Evolutionary conservation across 2,113 vertebrate genomes (phyloP).

Genomic region (Sakesphorus luctuosus): DNA sequence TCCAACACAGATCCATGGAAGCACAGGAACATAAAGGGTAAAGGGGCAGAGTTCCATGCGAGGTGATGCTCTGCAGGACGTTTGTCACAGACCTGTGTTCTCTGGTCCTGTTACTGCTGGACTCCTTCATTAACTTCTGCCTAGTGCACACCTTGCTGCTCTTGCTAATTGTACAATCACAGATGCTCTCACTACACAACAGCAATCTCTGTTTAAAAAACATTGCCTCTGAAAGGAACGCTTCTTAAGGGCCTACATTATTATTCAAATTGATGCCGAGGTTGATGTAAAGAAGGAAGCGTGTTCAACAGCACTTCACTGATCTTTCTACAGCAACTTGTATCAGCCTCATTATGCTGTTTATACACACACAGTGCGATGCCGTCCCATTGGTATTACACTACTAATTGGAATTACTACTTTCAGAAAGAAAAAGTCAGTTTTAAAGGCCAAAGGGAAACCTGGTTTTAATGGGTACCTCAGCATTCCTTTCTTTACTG

Average conservation of each 20-base stretch:
- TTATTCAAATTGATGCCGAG: conserved; percentile 68
- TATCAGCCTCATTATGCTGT: conserved; percentile 60
- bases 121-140: not conserved
- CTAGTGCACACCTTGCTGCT: not conserved
- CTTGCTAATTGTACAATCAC: not conserved
- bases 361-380: conserved; percentile 44
- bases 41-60: rapidly evolving
- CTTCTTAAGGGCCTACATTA: conserved; percentile 50
- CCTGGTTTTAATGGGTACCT: not conserved
- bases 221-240: conserved; percentile 4
- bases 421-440: not conserved
- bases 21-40: rapidly evolving
- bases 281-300: conserved; percentile 63
- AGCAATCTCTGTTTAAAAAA: conserved; percentile 18
- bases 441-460: conserved; percentile 3
- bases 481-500: not conserved
- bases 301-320: conserved; percentile 58
- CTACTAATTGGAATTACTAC: conserved; percentile 26
- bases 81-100: rapidly evolving
- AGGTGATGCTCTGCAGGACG: not conserved
- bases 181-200: not conserved
- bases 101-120: not conserved
- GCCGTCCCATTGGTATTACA: conserved; percentile 19
- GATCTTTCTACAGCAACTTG: conserved; percentile 38
- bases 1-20: rapidly evolving